phyloP scores from a whole-genome alignment of 2,888 invertebrate genomes.

The Cryptocephalus primarius region DNA sequence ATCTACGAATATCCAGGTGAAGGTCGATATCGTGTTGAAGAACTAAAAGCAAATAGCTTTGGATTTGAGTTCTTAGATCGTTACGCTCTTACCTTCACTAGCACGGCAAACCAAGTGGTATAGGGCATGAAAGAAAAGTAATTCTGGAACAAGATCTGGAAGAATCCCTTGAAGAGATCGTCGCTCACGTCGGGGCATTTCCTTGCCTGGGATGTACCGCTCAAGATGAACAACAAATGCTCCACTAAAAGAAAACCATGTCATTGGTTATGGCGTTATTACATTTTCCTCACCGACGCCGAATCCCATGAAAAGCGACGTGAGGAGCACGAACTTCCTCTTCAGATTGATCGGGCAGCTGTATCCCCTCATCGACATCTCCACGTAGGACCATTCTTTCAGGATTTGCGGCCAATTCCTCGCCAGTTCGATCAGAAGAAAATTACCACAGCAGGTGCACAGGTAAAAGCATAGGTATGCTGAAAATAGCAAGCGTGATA shows the following conservation, averaged over 20 bases:
- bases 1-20: conserved; percentile 65
- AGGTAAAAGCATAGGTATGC: conserved; percentile 27
- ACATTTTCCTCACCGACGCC: conserved; percentile 24
- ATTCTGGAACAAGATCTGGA: conserved; percentile 37
- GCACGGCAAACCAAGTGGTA: conserved; percentile 40
- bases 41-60: conserved; percentile 16
- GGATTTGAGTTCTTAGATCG: not conserved
- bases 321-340: conserved; percentile 23
- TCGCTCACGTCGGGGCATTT: conserved; percentile 16
- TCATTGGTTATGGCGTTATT: not conserved
- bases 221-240: conserved; percentile 26
- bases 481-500: conserved; percentile 17
- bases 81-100: conserved; percentile 25
- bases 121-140: conserved; percentile 42
- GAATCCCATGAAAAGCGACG: conserved; percentile 23
- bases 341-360: conserved; percentile 19
- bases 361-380: conserved; percentile 27
- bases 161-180: conserved; percentile 20
- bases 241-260: conserved; percentile 22
- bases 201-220: conserved; percentile 18
- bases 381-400: conserved; percentile 28
- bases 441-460: conserved; percentile 21
- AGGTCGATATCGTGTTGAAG: conserved; percentile 50
- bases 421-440: conserved; percentile 23
- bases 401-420: conserved; percentile 22